Evolutionary conservation across 2,797 vertebrate genomes (phyloP), one percentile per base, ranked within the genome.

Genomic region (Sphaeramia orbicularis): DNA sequence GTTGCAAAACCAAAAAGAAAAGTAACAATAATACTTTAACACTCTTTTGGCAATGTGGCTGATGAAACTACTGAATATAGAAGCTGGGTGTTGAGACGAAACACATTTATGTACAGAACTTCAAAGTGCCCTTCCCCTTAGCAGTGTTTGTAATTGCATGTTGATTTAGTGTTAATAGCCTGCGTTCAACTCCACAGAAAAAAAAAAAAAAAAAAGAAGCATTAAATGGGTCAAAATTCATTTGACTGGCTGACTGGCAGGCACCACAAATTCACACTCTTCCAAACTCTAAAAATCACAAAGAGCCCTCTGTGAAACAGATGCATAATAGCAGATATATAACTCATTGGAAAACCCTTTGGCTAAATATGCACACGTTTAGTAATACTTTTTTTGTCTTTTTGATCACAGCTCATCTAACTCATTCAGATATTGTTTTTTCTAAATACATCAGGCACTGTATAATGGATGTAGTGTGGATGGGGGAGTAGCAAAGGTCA

Each of bases 361-460:
- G 94, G 94, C 93, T 94, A 94, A 93, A 94, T 90, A 92, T 62
- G 78, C 93, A 94, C 92, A 90, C 91, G 13, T 89, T n/a, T n/a
- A n/a, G n/a, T n/a, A 93, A 92, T 92, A 92, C 88, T 57, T 92
- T 92, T 74, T n/a, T n/a, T n/a, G 65, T 81, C 70, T 90, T 90
- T 92, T 89, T 69, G 79, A 90, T 94, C 91, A 93, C 89, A 93
- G 92, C 91, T 94, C 92, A 61, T 83, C 81, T 86, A 89, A 91
- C 81, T 89, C 76, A 83, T 89, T 59, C 77, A 89, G 86, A 91
- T 86, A 77, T 81, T 71, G n/a, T n/a, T 80, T 58, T 76, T 80
- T 88, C 76, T 91, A 91, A 86, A 93, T 90, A 90, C 88, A 90
- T 92, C 91, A 94, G 94, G 94, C 94, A 95, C 94, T 94, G 89